These are phyloP conservation scores for Agapornis roseicollis DNA, from an alignment of 2,113 vertebrate genomes.

Conservation along the genomic window DNA sequence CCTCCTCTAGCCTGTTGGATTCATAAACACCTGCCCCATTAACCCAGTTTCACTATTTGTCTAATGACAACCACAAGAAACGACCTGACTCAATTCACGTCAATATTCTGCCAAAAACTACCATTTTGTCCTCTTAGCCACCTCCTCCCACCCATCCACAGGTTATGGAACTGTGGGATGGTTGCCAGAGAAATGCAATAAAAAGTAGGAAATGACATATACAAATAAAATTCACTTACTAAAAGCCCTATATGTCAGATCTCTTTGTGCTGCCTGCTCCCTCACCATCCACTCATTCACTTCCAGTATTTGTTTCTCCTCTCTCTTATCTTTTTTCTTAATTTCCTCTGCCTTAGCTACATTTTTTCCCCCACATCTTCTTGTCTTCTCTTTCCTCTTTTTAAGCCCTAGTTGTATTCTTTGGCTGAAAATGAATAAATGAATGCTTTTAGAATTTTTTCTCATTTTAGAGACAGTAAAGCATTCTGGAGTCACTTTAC, in stretches of 20 bases:
- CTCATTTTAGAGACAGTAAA: neutral
- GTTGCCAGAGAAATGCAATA: constrained; percentile 66
- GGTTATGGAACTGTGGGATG: constrained; percentile 62
- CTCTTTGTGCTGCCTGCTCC: constrained; percentile 15
- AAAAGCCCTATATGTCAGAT: constrained; percentile 42
- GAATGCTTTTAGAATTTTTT: neutral
- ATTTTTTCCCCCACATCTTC: neutral
- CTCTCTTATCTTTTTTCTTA: neutral
- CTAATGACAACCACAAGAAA: constrained; percentile 34
- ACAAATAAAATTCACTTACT: constrained; percentile 68
- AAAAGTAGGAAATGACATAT: constrained; percentile 69
- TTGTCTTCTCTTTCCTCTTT: neutral
- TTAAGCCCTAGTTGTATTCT: neutral
- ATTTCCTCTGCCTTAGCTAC: neutral
- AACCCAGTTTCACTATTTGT: constrained; percentile 20
- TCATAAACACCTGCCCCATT: constrained; percentile 44
- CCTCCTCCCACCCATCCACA: constrained; percentile 34
- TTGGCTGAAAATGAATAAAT: neutral
- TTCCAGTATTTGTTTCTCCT: neutral
- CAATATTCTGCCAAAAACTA: constrained; percentile 53
- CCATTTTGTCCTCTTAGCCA: constrained; percentile 20
- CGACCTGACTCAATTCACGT: neutral
- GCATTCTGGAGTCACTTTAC: neutral
- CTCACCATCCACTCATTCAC: neutral
- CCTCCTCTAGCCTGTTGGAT: neutral